Evolutionary conservation across 2,113 vertebrate species (phyloP), one percentile per base, ranked within the genome.

Genomic region (Leucosticte australis): DNA sequence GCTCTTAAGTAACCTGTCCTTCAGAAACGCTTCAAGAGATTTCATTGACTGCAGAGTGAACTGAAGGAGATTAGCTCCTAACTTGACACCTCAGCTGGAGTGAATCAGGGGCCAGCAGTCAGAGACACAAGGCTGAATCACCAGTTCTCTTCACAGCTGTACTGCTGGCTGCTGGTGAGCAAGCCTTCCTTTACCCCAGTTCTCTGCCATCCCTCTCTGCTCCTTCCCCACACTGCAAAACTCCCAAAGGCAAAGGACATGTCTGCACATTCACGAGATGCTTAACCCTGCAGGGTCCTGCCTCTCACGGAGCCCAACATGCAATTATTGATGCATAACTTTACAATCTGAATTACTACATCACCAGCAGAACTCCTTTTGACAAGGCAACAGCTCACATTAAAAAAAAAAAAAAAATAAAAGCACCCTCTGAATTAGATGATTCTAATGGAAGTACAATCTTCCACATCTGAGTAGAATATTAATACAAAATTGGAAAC

Each of bases 381-480:
- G 82, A 87, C 78, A 95, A 95, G 41, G 53, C 65, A 94, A 95
- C 68, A 94, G 80, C 74, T 90, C 56, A 84, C 9, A 30, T 75
- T 62, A 90, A 90, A 59, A 89, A 85, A 4, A 52, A 28, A 52
- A 26, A 53, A 52, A 53, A 13, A 42, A 77, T n/a, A 68, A 3
- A 77, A 3, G 3, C 1, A 94, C 84, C 89, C 91, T 85, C 84
- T 8, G 64, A 91, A 94, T 95, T 95, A 97, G 71, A 91, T 97
- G 39, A 89, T 94, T 96, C 90, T 97, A 97, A 97, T 92, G 91
- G 78, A 97, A 96, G 94, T 96, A 97, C 97, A 96, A 94, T 97
- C 96, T 97, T 98, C 81, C 92, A 95, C 93, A 92, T 97, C 92
- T 97, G 95, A 96, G 93, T 94, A 94, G 95, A 97, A 97, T 97